These are phyloP conservation scores for Meloidogyne chitwoodi DNA, from an alignment of 1,140 invertebrate species.

Conservation along the genomic window DNA sequence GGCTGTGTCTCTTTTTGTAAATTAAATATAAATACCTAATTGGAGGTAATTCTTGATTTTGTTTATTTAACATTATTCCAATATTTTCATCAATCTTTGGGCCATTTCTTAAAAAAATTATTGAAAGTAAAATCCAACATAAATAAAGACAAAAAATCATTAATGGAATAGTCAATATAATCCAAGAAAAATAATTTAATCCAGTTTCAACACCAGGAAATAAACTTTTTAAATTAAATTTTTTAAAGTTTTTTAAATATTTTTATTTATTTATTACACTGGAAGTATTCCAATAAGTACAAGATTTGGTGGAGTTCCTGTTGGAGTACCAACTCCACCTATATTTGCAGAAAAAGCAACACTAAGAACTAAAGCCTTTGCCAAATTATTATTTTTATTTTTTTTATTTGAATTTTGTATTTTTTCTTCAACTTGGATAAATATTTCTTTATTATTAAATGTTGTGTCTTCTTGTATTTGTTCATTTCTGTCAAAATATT, in stretches of 20 bases:
- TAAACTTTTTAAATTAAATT: conserved; percentile 26
- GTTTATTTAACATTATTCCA: neutral
- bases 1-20: no score
- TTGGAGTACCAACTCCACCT: conserved; percentile 78
- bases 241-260: no score
- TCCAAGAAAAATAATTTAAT: conserved; percentile 74
- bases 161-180: conserved; percentile 69
- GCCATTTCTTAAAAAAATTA: conserved; percentile 24
- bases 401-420: neutral
- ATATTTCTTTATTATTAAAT: neutral
- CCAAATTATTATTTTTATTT: conserved; percentile 14
- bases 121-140: conserved; percentile 68
- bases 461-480: neutral
- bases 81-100: neutral
- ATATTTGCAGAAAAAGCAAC: conserved; percentile 76
- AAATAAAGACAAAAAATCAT: conserved; percentile 71
- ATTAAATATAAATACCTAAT: conserved; percentile 17
- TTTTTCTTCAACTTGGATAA: conserved; percentile 6
- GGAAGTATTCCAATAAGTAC: conserved; percentile 69
- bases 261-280: conserved; percentile 21
- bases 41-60: neutral
- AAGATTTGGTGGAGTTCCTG: conserved; percentile 82
- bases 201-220: conserved; percentile 42
- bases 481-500: neutral
- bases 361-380: conserved; percentile 65